Evolutionary conservation across 2,797 vertebrate genomes (phyloP), one percentile per base, ranked within the genome.

Genomic region (Merluccius polli): DNA sequence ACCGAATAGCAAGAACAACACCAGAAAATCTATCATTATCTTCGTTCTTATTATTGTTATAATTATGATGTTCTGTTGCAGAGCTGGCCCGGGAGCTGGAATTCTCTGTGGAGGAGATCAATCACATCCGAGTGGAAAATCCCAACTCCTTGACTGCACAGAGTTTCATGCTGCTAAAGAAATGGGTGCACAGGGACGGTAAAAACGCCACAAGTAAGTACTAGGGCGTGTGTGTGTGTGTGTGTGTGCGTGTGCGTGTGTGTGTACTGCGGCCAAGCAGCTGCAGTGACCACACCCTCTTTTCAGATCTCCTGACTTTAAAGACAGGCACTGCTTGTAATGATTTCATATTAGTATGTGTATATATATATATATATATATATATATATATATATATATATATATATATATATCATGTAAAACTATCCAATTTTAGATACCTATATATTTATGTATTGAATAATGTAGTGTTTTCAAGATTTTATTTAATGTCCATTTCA

Each of bases 131-230:
- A 88, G 95, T 98, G 93, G 98, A 99, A 90, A 99, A 99, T 89
- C 97, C 98, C 77, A 98, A 99, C 91, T 99, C 98, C 80, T 92
- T 99, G 91, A 98, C 96, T 82, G 95, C 97, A 89, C 98, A 99
- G 92, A 99, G 98, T 92, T 99, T 99, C 95, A 98, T 98, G 95
- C 94, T 99, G 77, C 93, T 99, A 92, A 99, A 99, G 95, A 98
- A 98, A 95, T 99, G 98, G 98, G 97, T 99, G 90, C 93, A 93
- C 91, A 96, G 98, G 95, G 98, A 99, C 33, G 97, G 97, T 90
- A 98, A 98, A 95, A 97, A 97, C 88, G 97, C 98, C 89, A 99
- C 98, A 96, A 99, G 98, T 99, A 96, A 95, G 98, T 92, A 74
- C 12, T 15, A n/a, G 27, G 21, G 31, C 2, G 48, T 74, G 9